Evolutionary conservation across 30 jellyfish, hydroid and myxozoan species (phyloP).

Genomic region (Hydractinia echinata): DNA sequence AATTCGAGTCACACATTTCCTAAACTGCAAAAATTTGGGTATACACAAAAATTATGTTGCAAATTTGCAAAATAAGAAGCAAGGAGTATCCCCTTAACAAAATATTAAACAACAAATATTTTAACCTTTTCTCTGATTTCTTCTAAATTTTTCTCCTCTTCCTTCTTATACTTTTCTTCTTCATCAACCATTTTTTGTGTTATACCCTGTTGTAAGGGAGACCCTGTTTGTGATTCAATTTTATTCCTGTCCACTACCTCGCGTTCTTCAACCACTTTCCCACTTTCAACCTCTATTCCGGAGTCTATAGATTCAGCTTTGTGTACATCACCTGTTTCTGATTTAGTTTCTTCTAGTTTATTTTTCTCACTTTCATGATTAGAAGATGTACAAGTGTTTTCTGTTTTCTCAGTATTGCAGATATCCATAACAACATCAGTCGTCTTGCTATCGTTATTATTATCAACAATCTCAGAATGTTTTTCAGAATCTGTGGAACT

Average conservation of each 20-base stretch:
- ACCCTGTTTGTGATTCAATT: slow-evolving; percentile 23
- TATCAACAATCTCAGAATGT: too few species aligned
- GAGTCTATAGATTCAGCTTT: slow-evolving; percentile 13
- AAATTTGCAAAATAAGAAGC: neutral
- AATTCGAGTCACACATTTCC: too few species aligned
- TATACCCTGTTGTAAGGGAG: neutral
- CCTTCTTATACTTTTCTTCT: neutral
- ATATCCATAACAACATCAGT: too few species aligned
- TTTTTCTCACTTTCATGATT: neutral
- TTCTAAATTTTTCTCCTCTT: neutral
- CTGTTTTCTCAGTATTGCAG: too few species aligned
- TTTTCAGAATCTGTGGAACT: too few species aligned
- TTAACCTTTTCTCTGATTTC: slow-evolving; percentile 7
- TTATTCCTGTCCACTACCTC: slow-evolving; percentile 34
- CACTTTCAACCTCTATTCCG: slow-evolving; percentile 21
- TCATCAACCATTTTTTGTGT: neutral
- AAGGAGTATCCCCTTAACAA: neutral
- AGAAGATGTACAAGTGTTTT: too few species aligned
- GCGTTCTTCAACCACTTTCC: slow-evolving; percentile 32
- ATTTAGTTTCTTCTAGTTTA: neutral
- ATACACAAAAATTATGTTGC: neutral
- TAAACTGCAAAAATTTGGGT: too few species aligned
- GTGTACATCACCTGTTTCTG: slow-evolving; percentile 7
- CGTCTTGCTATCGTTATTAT: too few species aligned
- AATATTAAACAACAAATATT: neutral